These are phyloP conservation scores for Octodonta nipae DNA, from an alignment of 2,888 invertebrate species.

Conservation along the genomic window DNA sequence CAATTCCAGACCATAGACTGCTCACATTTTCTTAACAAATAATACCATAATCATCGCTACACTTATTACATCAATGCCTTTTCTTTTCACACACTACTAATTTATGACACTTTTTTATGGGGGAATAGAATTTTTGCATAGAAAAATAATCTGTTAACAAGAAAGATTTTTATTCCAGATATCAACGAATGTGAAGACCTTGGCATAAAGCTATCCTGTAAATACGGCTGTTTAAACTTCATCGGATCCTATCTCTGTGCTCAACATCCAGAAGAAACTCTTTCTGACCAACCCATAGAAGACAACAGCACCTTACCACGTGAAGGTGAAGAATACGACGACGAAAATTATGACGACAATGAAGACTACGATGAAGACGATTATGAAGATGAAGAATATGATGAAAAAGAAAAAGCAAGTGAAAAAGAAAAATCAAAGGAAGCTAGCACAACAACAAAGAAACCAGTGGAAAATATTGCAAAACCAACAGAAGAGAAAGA, in stretches of 20 bases:
- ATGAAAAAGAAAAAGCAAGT: slow-evolving; percentile 6
- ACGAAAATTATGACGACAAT: slow-evolving; percentile 16
- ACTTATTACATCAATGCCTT: too few relatives aligned
- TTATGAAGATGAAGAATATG: slow-evolving; percentile 14
- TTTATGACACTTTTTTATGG: too few relatives aligned
- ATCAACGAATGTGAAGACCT: slow-evolving; percentile 50
- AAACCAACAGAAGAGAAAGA: slow-evolving; percentile 10
- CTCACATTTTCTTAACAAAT: too few relatives aligned
- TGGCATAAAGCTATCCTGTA: slow-evolving; percentile 32
- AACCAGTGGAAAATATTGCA: background rate
- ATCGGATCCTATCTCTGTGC: slow-evolving; percentile 46
- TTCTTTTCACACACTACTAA: too few relatives aligned
- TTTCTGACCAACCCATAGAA: slow-evolving; percentile 15
- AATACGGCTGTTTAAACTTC: slow-evolving; percentile 47
- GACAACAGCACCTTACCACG: slow-evolving; percentile 8
- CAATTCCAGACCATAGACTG: too few relatives aligned
- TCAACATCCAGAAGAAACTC: slow-evolving; percentile 7
- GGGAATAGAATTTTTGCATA: too few relatives aligned
- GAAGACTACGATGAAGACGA: slow-evolving; percentile 13
- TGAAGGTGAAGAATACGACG: slow-evolving; percentile 12
- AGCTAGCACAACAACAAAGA: slow-evolving; percentile 5
- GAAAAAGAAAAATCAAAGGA: slow-evolving; percentile 2
- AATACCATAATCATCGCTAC: too few relatives aligned
- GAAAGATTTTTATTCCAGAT: slow-evolving; percentile 39
- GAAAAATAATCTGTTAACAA: too few relatives aligned